Conservation (phyloP, 2,888 invertebrate species). For the Drosophila putrida region DNA sequence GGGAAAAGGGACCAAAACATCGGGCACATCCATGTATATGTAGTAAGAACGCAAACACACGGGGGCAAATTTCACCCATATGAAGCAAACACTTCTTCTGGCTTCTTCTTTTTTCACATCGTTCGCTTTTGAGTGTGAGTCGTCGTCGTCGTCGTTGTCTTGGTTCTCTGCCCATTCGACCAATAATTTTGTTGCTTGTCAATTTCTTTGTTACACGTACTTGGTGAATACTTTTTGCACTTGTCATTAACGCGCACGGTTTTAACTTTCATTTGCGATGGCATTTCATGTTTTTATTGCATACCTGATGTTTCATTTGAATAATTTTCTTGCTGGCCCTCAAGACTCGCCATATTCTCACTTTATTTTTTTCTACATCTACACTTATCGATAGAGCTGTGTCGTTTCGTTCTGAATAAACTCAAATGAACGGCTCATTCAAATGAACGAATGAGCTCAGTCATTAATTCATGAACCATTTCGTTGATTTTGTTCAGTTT, state of each 20-base stretch:
- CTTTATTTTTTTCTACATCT: constrained; percentile 68
- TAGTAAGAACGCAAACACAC: constrained; percentile 58
- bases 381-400: constrained; percentile 59
- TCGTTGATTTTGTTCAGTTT: no score
- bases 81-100: constrained; percentile 73
- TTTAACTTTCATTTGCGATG: constrained; percentile 37
- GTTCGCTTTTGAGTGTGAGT: constrained; percentile 75
- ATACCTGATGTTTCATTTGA: constrained; percentile 85
- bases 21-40: constrained; percentile 36
- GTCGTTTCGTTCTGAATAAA: no score
- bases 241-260: constrained; percentile 41
- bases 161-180: constrained; percentile 71
- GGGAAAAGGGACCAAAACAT: constrained; percentile 32
- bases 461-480: no score
- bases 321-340: constrained; percentile 85
- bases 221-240: constrained; percentile 39
- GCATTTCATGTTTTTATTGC: constrained; percentile 65
- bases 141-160: constrained; percentile 58
- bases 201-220: constrained; percentile 43
- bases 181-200: constrained; percentile 61
- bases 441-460: no score
- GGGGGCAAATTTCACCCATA: constrained; percentile 76
- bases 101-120: constrained; percentile 73
- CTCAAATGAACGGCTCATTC: no score
- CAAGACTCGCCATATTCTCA: constrained; percentile 86